Percentiles rank a stretch among this genome's conserved stretches.
Conservation (phyloP, 2,888 invertebrate species). For the Acheta domesticus region DNA sequence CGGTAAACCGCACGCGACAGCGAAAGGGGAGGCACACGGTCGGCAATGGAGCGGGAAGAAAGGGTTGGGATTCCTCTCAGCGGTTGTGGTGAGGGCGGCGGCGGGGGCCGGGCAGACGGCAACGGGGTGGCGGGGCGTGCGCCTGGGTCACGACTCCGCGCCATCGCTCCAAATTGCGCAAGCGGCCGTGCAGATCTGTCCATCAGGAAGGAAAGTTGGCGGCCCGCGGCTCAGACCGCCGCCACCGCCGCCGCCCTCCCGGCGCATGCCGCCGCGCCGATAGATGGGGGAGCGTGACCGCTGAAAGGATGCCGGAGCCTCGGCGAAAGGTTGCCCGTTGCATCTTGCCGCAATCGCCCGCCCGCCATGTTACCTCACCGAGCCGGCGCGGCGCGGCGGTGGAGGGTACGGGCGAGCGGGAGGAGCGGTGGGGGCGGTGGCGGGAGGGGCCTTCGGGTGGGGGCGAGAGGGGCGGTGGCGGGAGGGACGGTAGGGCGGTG, state of each 20-base stretch:
- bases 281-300: background rate
- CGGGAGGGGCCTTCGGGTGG: background rate
- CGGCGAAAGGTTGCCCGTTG: background rate
- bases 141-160: background rate
- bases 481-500: background rate
- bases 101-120: no score
- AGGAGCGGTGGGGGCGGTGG: background rate
- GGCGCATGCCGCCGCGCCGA: background rate
- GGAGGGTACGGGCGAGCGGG: background rate
- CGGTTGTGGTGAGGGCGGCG: no score
- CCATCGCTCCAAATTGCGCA: conserved; percentile 11
- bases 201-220: conserved; percentile 8
- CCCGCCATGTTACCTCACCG: background rate
- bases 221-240: background rate
- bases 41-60: no score
- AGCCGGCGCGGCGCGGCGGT: background rate
- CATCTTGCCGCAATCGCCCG: conserved; percentile 18
- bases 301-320: background rate
- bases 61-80: no score
- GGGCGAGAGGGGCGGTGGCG: background rate
- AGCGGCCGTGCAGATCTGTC: conserved; percentile 18
- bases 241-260: background rate
- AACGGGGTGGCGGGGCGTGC: no score
- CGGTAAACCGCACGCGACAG: no score
- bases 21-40: no score